Percentiles rank a stretch among this genome's conserved stretches.
Evolutionary conservation across 2,113 vertebrate genomes (phyloP).

Genomic region (Miniopterus natalensis): DNA sequence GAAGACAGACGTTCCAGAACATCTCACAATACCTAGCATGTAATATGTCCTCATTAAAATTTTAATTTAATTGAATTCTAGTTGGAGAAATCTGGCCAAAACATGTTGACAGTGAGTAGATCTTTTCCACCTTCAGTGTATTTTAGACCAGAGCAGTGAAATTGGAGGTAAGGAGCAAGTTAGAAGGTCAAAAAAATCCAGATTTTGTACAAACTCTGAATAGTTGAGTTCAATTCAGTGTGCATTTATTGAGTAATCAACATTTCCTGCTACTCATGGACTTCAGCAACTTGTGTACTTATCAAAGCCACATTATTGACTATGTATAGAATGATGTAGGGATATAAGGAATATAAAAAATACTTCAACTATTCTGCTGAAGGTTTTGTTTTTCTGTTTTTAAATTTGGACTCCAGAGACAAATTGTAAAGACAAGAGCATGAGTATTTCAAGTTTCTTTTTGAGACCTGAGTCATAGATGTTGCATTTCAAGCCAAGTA

Average conservation of each 20-base stretch:
- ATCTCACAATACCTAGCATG: neutral
- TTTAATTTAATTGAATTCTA: slow-evolving; percentile 7
- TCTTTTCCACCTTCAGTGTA: slow-evolving; percentile 19
- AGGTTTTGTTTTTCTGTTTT: slow-evolving; percentile 60
- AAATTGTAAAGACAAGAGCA: slow-evolving; percentile 68
- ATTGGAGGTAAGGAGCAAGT: neutral
- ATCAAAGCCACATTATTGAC: neutral
- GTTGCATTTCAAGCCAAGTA: slow-evolving; percentile 88
- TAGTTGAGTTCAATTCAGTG: neutral
- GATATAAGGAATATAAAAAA: slow-evolving; percentile 17
- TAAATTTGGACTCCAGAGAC: slow-evolving; percentile 69
- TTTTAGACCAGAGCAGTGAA: neutral
- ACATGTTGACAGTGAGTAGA: neutral
- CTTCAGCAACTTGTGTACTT: neutral
- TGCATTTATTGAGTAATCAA: neutral
- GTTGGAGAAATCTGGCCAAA: neutral
- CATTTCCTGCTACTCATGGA: neutral
- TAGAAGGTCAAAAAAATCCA: slow-evolving; percentile 35
- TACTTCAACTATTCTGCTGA: neutral
- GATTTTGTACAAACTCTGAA: neutral
- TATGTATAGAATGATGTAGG: neutral
- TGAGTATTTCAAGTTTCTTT: slow-evolving; percentile 84
- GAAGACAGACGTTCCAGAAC: slow-evolving; percentile 13
- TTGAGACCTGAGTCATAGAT: slow-evolving; percentile 89
- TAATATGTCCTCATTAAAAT: neutral